Percentiles rank a stretch among this genome's conserved stretches.
These are phyloP conservation scores for Antigone vipio DNA, from an alignment of 2,113 vertebrate genomes.

Conservation along the genomic window DNA sequence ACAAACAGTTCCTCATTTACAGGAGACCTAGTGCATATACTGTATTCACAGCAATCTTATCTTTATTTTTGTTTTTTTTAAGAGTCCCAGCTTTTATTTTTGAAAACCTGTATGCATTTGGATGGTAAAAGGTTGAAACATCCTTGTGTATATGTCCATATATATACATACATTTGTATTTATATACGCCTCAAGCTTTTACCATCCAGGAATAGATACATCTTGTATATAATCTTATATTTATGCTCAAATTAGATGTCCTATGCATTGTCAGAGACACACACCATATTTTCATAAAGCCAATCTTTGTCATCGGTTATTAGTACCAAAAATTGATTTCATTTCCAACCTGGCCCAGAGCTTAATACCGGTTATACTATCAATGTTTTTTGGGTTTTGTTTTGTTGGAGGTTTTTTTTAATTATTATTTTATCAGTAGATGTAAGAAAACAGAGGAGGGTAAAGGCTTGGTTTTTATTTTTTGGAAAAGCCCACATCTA, in stretches of 20 bases:
- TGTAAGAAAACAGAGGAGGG: constrained; percentile 78
- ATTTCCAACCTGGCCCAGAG: constrained; percentile 86
- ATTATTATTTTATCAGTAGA: neutral
- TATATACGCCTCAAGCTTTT: constrained; percentile 63
- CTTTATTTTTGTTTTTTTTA: neutral
- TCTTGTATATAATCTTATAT: constrained; percentile 45
- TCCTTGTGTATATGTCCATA: neutral
- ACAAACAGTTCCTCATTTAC: constrained; percentile 63
- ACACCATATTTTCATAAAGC: constrained; percentile 79
- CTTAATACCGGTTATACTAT: constrained; percentile 68
- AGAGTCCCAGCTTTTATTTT: constrained; percentile 72
- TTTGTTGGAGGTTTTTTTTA: neutral
- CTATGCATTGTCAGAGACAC: constrained; percentile 86
- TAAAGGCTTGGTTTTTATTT: constrained; percentile 55
- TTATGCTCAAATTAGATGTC: constrained; percentile 75
- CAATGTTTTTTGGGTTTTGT: neutral
- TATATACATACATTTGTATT: neutral
- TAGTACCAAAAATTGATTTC: constrained; percentile 82
- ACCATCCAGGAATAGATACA: constrained; percentile 61
- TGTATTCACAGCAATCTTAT: constrained; percentile 64
- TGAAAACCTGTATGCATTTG: constrained; percentile 53
- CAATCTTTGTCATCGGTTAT: constrained; percentile 73
- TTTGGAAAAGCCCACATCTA: constrained; percentile 58
- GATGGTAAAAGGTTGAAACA: constrained; percentile 67
- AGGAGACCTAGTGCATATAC: constrained; percentile 65